A percentile compares a stretch with the other conserved stretches of the same genome.
These are phyloP conservation scores for Dioctria rufipes DNA, from an alignment of 2,888 invertebrate genomes.

Conservation along the genomic window DNA sequence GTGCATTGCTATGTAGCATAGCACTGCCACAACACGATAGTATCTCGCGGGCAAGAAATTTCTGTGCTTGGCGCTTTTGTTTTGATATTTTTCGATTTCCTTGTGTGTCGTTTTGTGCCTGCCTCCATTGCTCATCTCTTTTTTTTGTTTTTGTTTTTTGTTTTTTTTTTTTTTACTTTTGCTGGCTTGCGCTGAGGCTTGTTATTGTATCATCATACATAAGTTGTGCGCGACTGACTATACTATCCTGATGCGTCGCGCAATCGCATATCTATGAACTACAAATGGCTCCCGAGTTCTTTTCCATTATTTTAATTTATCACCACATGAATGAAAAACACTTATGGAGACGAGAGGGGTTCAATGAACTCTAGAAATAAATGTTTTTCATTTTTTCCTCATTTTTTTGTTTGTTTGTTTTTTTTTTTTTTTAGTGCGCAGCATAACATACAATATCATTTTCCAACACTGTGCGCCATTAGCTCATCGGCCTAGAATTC, in stretches of 20 bases:
- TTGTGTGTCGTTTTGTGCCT: neutral
- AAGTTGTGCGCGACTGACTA: neutral
- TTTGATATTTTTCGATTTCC: slow-evolving; percentile 32
- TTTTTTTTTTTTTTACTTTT: slow-evolving; percentile 2
- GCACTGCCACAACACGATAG: neutral
- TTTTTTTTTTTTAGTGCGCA: slow-evolving; percentile 22
- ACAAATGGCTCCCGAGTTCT: slow-evolving; percentile 38
- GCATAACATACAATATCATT: neutral
- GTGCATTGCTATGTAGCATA: neutral
- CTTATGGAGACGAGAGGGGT: slow-evolving; percentile 36
- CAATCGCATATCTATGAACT: slow-evolving; percentile 36
- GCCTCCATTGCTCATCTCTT: slow-evolving; percentile 10
- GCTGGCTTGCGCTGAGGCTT: neutral
- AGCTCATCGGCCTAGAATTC: slow-evolving; percentile 50
- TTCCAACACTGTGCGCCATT: slow-evolving; percentile 47
- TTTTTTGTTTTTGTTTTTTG: neutral
- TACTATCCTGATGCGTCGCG: slow-evolving; percentile 35
- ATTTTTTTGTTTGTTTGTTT: neutral
- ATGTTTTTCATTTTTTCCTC: no score
- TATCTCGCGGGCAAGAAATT: slow-evolving; percentile 31
- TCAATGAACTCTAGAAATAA: slow-evolving; percentile 42
- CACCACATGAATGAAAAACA: slow-evolving; percentile 49
- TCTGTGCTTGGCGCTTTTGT: slow-evolving; percentile 41
- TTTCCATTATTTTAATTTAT: slow-evolving; percentile 47
- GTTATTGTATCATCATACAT: no score